Evolutionary conservation across 2,797 vertebrate species (phyloP).

Genomic region (Urophycis tenuis): DNA sequence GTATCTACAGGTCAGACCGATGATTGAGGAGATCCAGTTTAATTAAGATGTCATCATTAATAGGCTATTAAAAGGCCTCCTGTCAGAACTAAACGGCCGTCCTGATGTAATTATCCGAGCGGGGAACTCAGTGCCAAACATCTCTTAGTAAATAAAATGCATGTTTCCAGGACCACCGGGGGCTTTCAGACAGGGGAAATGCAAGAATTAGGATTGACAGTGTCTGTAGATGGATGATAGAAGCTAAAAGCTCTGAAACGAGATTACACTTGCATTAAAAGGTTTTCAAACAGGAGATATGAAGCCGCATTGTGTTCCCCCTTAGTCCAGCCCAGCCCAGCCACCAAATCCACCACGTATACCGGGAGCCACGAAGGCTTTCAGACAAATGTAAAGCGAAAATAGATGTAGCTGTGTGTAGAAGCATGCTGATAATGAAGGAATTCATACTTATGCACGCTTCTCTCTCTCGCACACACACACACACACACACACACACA

Average conservation of each 20-base stretch:
- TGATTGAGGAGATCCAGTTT: background rate
- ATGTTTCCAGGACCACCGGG: slow-evolving; percentile 22
- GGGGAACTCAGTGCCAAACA: background rate
- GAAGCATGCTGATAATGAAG: background rate
- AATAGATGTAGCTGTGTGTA: background rate
- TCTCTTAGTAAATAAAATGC: background rate
- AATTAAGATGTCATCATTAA: background rate
- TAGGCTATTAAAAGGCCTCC: background rate
- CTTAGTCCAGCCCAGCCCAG: background rate
- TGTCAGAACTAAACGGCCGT: background rate
- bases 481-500: no score
- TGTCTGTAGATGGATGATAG: background rate
- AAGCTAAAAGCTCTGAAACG: slow-evolving; percentile 32
- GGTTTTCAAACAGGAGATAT: slow-evolving; percentile 15
- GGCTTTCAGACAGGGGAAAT: slow-evolving; percentile 17
- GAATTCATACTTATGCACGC: no score
- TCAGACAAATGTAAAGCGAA: background rate
- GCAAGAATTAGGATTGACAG: slow-evolving; percentile 20
- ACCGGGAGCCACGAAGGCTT: background rate
- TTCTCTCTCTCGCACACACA: background rate
- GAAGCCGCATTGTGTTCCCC: slow-evolving; percentile 17
- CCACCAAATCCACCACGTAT: background rate
- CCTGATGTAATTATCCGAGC: background rate
- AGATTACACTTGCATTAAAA: slow-evolving; percentile 37
- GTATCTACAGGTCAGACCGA: background rate